Evolutionary conservation across 2,797 vertebrate species (phyloP), one percentile per base, ranked within the genome.

Genomic region (Rousettus madagascariensis): DNA sequence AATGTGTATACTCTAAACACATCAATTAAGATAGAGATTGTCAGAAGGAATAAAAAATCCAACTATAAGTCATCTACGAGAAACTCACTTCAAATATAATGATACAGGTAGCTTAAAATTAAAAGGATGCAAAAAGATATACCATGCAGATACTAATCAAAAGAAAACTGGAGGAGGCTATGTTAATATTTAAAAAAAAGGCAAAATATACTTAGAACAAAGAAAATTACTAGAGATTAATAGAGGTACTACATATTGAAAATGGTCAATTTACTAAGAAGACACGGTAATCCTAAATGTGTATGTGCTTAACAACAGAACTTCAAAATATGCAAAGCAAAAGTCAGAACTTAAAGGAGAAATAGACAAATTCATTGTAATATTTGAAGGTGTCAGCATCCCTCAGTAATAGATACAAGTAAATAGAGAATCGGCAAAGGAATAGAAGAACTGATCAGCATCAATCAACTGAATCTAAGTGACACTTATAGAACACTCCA

Each of bases 291-390:
- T 86, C 63, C 15, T 85, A 79, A 61, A 86, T 57, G 15, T 77
- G 17, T 57, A 36, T 41, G 20, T 57, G 9, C 8, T 92, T 86
- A 86, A 80, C 55, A 94, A 61, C 6, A 43, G 36, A 89, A 30
- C 30, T 82, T 89, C 26, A 83, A 78, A 90, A 68, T 74, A 90
- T 10, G 59, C 63, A 95, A 92, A 78, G 65, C 41, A 83, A 87
- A 91, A 84, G 22, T 63, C 57, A 86, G 43, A 78, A 84, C 15
- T 51, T 46, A 93, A 94, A 92, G 68, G 49, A 93, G 8, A 91
- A 84, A 77, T 74, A 75, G 66, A 93, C 55, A 93, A 65, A 57
- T 61, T 26, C 20, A 71, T 33, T 86, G 53, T 80, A 89, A 55
- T 13, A 65, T 65, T 10, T 79, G 69, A 51, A n/a, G 79, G 90